phyloP scores from a whole-genome alignment of 2,113 vertebrate genomes.

The Erythrolamprus reginae region DNA sequence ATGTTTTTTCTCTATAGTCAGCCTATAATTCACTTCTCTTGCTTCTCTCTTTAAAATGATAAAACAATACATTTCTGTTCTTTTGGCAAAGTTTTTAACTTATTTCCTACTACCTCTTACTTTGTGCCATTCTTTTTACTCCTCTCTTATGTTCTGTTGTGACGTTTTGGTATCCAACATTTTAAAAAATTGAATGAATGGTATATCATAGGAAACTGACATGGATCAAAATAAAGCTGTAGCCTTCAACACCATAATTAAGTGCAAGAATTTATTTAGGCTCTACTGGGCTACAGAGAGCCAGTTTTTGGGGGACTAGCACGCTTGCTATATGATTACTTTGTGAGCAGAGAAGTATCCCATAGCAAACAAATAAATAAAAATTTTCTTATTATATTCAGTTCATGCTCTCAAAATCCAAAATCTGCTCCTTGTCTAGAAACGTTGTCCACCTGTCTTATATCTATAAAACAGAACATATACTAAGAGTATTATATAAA shows the following conservation, averaged over 20 bases:
- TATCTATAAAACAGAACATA: background rate
- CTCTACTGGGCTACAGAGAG: background rate
- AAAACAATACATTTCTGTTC: background rate
- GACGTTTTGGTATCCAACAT: background rate
- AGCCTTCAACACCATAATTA: background rate
- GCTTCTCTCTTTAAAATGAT: background rate
- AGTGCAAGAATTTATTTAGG: background rate
- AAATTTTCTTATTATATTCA: background rate
- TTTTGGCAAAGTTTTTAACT: background rate
- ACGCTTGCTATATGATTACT: background rate
- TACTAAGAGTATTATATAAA: background rate
- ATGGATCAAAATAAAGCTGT: background rate
- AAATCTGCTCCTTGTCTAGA: background rate
- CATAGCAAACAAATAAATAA: background rate
- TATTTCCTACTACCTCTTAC: background rate
- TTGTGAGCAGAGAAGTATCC: background rate
- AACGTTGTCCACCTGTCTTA: background rate
- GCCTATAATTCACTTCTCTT: background rate
- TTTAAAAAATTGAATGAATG: background rate
- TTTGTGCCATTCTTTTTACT: background rate
- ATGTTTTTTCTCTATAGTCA: background rate
- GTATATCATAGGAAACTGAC: background rate
- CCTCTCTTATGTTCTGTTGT: background rate
- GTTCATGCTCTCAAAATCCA: background rate
- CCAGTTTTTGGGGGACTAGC: background rate